Evolutionary conservation across 2,888 invertebrate genomes (phyloP).

Genomic region (Crocallis elinguaria): DNA sequence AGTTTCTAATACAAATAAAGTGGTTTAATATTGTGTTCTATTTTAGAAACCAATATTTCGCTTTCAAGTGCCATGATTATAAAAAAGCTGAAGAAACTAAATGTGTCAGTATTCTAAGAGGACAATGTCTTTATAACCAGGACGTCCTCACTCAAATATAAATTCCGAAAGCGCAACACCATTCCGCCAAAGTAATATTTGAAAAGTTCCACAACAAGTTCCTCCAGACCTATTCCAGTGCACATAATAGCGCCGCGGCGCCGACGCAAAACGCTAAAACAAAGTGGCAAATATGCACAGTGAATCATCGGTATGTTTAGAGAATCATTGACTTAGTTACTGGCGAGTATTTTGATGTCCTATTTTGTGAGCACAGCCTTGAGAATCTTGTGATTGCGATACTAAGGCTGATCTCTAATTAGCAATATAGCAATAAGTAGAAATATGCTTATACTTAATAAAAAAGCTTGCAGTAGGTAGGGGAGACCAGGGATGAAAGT

Average conservation of each 20-base stretch:
- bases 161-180: neutral
- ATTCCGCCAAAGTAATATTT: neutral
- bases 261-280: conserved; percentile 35
- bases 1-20: too few species aligned
- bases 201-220: conserved; percentile 6
- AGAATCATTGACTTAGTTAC: conserved; percentile 43
- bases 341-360: conserved; percentile 22
- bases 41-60: too few species aligned
- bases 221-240: conserved; percentile 17
- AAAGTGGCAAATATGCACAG: conserved; percentile 37
- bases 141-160: neutral
- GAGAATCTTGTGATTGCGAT: neutral
- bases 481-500: too few species aligned
- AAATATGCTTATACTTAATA: too few species aligned
- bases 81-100: too few species aligned
- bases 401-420: too few species aligned
- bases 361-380: conserved; percentile 6
- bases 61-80: too few species aligned
- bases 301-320: conserved; percentile 51
- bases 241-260: conserved; percentile 28
- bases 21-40: too few species aligned
- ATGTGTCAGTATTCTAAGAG: too few species aligned
- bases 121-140: neutral
- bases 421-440: too few species aligned
- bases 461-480: too few species aligned